phyloP scores from a whole-genome alignment of 2,888 invertebrate species.

The Busseola fusca region DNA sequence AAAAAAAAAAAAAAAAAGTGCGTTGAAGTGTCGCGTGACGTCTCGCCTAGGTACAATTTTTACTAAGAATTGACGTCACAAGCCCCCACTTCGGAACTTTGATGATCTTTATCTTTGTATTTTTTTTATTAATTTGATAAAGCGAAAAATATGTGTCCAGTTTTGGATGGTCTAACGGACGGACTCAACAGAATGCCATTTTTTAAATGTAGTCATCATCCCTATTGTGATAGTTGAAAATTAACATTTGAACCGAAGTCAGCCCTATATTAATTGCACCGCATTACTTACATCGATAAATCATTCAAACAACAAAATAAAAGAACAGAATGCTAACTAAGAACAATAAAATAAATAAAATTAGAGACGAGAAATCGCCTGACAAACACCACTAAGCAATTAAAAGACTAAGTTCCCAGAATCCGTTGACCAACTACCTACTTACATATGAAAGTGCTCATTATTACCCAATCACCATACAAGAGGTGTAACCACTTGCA shows the following conservation, averaged over 20 bases:
- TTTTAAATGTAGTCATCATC: no score
- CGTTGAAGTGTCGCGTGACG: no score
- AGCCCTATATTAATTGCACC: slow-evolving; percentile 5
- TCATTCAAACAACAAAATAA: slow-evolving; percentile 17
- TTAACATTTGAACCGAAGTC: not conserved
- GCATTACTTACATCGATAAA: slow-evolving; percentile 12
- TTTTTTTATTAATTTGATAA: no score
- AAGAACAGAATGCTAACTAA: slow-evolving; percentile 23
- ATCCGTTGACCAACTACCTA: slow-evolving; percentile 11
- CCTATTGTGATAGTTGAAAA: not conserved
- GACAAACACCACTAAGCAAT: slow-evolving; percentile 25
- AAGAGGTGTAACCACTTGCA: slow-evolving; percentile 37
- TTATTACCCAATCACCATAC: slow-evolving; percentile 35
- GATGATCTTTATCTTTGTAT: no score
- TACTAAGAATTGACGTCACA: no score
- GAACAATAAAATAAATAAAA: slow-evolving; percentile 35
- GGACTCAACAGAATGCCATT: no score
- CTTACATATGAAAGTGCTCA: slow-evolving; percentile 20
- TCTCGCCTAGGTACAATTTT: no score
- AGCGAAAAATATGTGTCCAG: no score
- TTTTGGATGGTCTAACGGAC: no score
- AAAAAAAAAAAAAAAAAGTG: no score
- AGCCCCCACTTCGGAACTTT: no score
- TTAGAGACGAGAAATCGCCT: slow-evolving; percentile 27
- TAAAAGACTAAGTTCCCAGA: slow-evolving; percentile 22